A percentile compares a stretch with the other conserved stretches of the same genome.
Conservation (phyloP, 2,797 vertebrate species). For the Ceyx erithaca region DNA sequence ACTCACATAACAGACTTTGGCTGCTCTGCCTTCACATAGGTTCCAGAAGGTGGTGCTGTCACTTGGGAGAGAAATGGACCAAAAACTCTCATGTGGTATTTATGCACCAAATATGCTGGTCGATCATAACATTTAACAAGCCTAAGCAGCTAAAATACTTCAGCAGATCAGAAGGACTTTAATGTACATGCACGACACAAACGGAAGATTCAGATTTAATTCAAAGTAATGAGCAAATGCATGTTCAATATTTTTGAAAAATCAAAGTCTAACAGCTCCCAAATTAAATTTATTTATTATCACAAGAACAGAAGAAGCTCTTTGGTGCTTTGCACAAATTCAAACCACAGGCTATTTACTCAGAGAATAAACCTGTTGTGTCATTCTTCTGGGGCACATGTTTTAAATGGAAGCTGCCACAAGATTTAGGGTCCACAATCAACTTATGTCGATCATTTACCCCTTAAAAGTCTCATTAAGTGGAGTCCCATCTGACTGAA, state of each 20-base stretch:
- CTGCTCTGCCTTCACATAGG: neutral
- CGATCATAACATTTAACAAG: neutral
- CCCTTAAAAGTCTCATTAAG: neutral
- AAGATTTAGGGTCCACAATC: neutral
- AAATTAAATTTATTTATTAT: neutral
- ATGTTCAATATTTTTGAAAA: neutral
- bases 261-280: neutral
- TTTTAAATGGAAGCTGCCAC: neutral
- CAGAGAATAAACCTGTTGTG: conserved; percentile 5
- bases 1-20: neutral
- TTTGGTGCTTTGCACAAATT: neutral
- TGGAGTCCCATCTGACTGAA: neutral
- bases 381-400: conserved; percentile 35
- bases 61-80: neutral
- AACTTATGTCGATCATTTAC: neutral
- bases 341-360: neutral
- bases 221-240: neutral
- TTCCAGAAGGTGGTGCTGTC: neutral
- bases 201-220: neutral
- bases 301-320: conserved; percentile 1
- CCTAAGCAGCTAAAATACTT: neutral
- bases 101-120: neutral
- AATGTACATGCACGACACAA: rapidly evolving
- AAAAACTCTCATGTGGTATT: neutral
- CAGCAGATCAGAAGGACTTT: neutral